phyloP scores from a whole-genome alignment of 2,797 vertebrate genomes.

The Chelonia mydas region DNA sequence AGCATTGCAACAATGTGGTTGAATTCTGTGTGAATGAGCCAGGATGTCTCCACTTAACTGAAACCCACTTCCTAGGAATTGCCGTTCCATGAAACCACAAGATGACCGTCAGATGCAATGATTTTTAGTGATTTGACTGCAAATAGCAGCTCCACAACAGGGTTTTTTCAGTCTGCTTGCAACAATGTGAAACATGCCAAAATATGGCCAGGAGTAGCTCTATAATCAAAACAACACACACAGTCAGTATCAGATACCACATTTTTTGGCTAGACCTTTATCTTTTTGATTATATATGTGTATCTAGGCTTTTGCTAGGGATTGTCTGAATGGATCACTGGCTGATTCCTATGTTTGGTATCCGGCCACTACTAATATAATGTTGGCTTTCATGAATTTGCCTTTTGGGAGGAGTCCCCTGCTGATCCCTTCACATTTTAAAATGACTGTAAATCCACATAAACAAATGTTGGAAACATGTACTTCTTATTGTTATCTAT shows the following conservation, averaged over 20 bases:
- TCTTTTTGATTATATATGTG: background rate
- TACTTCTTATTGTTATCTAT: background rate
- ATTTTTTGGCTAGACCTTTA: background rate
- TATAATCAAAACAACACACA: background rate
- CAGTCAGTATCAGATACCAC: background rate
- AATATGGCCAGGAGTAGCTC: background rate
- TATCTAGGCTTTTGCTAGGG: background rate
- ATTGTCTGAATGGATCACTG: background rate
- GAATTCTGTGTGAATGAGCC: background rate
- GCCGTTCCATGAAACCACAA: constrained; percentile 2
- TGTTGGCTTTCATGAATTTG: background rate
- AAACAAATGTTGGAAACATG: background rate
- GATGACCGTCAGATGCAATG: background rate
- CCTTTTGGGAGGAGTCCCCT: background rate
- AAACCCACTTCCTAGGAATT: constrained; percentile 15
- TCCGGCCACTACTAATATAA: background rate
- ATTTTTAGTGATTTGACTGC: background rate
- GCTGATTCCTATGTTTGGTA: background rate
- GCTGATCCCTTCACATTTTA: background rate
- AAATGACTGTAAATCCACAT: background rate
- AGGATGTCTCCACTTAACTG: constrained; percentile 22
- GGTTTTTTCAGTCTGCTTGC: background rate
- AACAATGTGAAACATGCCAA: background rate
- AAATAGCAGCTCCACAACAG: background rate
- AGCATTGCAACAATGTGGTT: background rate